Percentiles rank a stretch among this genome's conserved stretches.
Evolutionary conservation across 2,797 vertebrate genomes (phyloP).

Genomic region (Mallotus villosus): DNA sequence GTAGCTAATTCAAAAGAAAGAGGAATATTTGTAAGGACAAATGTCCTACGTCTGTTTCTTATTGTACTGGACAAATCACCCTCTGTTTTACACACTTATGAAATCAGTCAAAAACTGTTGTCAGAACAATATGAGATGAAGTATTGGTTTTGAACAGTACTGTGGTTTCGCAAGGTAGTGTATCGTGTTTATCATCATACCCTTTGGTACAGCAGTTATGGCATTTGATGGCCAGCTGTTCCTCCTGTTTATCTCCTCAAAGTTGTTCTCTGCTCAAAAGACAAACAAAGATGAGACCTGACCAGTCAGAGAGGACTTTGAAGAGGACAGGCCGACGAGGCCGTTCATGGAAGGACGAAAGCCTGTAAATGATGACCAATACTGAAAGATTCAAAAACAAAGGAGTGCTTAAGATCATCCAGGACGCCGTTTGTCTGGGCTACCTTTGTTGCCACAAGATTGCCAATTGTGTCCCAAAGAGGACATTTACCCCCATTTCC

Average conservation of each 20-base stretch:
- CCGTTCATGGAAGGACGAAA: constrained; percentile 61
- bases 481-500: constrained; percentile 68
- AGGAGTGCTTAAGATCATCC: constrained; percentile 66
- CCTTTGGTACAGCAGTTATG: constrained; percentile 72
- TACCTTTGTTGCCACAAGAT: constrained; percentile 59
- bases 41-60: too few species aligned
- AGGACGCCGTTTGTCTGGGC: constrained; percentile 67
- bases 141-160: background rate
- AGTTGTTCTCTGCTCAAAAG: constrained; percentile 70
- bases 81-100: too few species aligned
- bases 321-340: constrained; percentile 56
- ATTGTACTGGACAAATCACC: too few species aligned
- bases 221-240: constrained; percentile 76
- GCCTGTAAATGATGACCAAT: constrained; percentile 51
- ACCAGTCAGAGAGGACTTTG: constrained; percentile 52
- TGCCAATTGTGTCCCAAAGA: constrained; percentile 71
- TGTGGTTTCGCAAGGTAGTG: constrained; percentile 9
- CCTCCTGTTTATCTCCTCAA: constrained; percentile 81
- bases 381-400: constrained; percentile 38
- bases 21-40: background rate
- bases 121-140: too few species aligned
- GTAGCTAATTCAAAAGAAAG: constrained; percentile 55
- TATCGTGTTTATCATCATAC: constrained; percentile 46
- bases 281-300: constrained; percentile 40
- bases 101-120: too few species aligned